Percentiles rank a stretch among this genome's conserved stretches.
Conservation (phyloP, 2,888 invertebrate species). For the Oscheius sp. region DNA sequence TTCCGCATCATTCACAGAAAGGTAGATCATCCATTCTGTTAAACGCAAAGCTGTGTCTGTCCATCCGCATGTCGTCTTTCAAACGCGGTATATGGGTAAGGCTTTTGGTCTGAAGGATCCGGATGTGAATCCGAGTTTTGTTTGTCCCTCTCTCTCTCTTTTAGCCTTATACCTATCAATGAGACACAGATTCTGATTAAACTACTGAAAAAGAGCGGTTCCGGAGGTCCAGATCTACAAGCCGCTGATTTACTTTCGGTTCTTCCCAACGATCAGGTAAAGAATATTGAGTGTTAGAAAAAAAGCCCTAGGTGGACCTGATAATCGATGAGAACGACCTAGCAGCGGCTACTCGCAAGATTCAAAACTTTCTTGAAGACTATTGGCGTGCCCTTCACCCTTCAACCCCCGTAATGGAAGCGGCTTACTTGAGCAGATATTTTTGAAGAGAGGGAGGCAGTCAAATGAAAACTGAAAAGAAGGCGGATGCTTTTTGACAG, state of each 20-base stretch:
- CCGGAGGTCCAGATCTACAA: conserved; percentile 21
- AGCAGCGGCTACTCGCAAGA: conserved; percentile 50
- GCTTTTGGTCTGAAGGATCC: too few species aligned
- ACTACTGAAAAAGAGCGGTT: conserved; percentile 40
- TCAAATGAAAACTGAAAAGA: neutral
- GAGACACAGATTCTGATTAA: conserved; percentile 38
- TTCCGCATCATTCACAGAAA: conserved; percentile 59
- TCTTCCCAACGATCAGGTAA: neutral
- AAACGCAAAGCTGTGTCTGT: neutral
- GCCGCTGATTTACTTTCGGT: conserved; percentile 16
- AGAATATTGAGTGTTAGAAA: neutral
- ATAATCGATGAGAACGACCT: conserved; percentile 60
- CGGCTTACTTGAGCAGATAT: neutral
- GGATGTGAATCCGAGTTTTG: too few species aligned
- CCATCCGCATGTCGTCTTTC: neutral
- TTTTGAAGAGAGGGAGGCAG: neutral
- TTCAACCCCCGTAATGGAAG: conserved; percentile 20
- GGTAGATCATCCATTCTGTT: conserved; percentile 33
- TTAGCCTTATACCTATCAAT: too few species aligned
- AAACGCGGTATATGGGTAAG: too few species aligned
- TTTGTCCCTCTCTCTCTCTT: too few species aligned
- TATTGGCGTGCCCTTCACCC: conserved; percentile 52
- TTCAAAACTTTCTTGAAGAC: conserved; percentile 53
- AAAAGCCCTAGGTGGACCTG: conserved; percentile 48
- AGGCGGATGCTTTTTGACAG: conserved; percentile 20